Evolutionary conservation across 2,888 invertebrate genomes (phyloP).

Genomic region (Coelinius sp.): DNA sequence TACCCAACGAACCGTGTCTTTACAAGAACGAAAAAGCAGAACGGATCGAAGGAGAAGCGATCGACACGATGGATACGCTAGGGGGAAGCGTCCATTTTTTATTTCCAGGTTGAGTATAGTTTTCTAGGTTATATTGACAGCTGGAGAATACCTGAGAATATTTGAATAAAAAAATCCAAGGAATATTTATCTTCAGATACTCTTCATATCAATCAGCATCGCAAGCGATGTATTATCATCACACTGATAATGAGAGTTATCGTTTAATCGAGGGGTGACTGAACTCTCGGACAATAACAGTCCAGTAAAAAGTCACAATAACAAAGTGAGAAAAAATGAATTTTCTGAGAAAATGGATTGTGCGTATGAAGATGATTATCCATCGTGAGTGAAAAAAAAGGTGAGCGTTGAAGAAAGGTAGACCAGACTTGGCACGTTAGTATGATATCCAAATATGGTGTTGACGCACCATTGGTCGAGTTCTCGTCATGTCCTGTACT

Average conservation of each 20-base stretch:
- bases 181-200: neutral
- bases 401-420: constrained; percentile 18
- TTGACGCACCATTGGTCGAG: constrained; percentile 3
- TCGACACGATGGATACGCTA: constrained; percentile 21
- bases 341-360: neutral
- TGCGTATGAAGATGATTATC: constrained; percentile 1
- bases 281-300: neutral
- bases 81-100: neutral
- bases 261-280: neutral
- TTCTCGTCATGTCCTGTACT: constrained; percentile 4
- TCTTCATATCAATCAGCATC: neutral
- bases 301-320: neutral
- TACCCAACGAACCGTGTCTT: constrained; percentile 46
- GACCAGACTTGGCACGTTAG: constrained; percentile 35
- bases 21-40: constrained; percentile 41
- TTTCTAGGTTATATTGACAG: no score
- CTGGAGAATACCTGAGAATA: no score
- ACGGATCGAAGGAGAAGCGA: constrained; percentile 40
- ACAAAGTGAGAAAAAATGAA: neutral
- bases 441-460: constrained; percentile 38
- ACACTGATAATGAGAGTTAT: neutral
- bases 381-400: neutral
- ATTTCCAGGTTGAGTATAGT: neutral
- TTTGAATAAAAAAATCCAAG: no score
- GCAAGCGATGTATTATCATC: constrained; percentile 1